Evolutionary conservation across 2,888 invertebrate species (phyloP), one percentile per base, ranked within the genome.

Genomic region (Drosophila prostipennis): DNA sequence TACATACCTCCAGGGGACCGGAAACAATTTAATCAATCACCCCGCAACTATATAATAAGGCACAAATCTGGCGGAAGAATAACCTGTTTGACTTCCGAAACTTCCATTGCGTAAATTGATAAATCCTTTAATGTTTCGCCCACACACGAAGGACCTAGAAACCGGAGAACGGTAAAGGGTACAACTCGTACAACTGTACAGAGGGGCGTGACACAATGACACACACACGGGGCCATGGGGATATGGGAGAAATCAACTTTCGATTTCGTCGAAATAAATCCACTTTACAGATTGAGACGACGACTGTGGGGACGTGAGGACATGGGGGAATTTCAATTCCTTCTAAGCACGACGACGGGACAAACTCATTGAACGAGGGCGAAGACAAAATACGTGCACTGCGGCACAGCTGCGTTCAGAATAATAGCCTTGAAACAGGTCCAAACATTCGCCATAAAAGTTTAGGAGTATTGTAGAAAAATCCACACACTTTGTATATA

Each of bases 211-310:
- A 39, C 72, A 51, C 54, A 77, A 29, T 71, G 60, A 39, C 76
- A 60, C 40, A 67, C 37, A 57, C 51, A 57, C 48, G 63, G 34
- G 26, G n/a, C 29, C 37, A 13, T 23, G 43, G 65, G 70, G 71
- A 57, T 74, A 64, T 57, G 54, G 58, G 59, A 49, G 52, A 83
- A 87, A 75, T 79, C 87, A 84, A 84, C 85, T 84, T 84, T 89
- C 84, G 82, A 88, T 84, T 88, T 84, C 65, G 43, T 8, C 63
- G 68, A 79, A 87, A 84, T 88, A 88, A 88, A 88, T 88, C 85
- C 76, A 81, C 76, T 89, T 87, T 87, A 76, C 65, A 83, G 87
- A 81, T 88, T 87, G 79, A 64, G 78, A 59, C 80, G 78, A 56
- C 77, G 69, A 56, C 69, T 10, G 42, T 58, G 70, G 23, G 23